Evolutionary conservation across 2,888 invertebrate species (phyloP), one percentile per base, ranked within the genome.

Genomic region (Catonia carolina): DNA sequence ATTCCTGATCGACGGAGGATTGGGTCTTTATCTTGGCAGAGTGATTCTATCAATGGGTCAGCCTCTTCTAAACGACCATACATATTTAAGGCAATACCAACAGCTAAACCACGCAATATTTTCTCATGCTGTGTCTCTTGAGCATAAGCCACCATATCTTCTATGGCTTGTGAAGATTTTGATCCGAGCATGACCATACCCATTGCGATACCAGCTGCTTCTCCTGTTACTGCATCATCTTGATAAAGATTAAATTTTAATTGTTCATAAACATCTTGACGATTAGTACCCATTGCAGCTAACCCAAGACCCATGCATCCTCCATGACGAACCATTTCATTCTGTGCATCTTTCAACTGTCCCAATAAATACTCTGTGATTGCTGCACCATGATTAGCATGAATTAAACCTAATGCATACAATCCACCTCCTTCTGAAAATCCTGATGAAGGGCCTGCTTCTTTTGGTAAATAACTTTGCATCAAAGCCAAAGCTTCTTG

Each of bases 131-230:
- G 93, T 41, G 95, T 95, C 71, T 96, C 95, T 73, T 91, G 89
- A 14, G 93, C 93, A 73, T 92, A 93, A 62, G 85, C 88, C 45
- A 93, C 91, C 94, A 96, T 95, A 70, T 95, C 94, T 72, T 91
- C 87, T 63, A 95, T 91, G 2, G 92, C 89, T 60, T 85, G 82
- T 0, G 87, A 83, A 68, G 90, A 84, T 70, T 95, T 89, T 0
- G 97, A 96, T 1, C 98, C 99, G 65, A 98, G 76, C 98, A 98
- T 98, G 0, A 98, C 96, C 83, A 99, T 87, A 45, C 99, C 99
- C 96, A 99, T 98, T 1, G 96, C 95, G 64, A 99, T 89, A 60
- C 97, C 98, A 23, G 99, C 98, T 5, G 98, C 97, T 75, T 99
- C 99, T 23, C 98, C 98, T 20, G 97, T 96, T 0, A 98, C 93